A percentile compares a stretch with the other conserved stretches of the same genome.
Evolutionary conservation across 1,140 invertebrate species (phyloP).

Genomic region (Macrocentrus cingulum): DNA sequence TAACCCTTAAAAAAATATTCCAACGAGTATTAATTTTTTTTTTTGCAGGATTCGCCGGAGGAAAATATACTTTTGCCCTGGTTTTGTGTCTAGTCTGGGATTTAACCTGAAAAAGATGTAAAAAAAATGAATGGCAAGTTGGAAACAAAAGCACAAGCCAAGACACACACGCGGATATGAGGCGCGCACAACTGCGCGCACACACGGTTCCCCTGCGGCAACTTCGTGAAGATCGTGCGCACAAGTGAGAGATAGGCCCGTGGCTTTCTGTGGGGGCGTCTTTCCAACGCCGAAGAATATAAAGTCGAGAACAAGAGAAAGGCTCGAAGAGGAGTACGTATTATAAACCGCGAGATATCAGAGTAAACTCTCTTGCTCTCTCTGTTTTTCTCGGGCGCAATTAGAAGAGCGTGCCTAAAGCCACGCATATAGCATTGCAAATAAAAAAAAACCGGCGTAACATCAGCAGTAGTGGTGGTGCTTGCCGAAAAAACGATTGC

Average conservation of each 20-base stretch:
- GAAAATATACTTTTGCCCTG: neutral
- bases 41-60: no score
- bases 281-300: conserved; percentile 4
- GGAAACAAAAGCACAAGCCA: conserved; percentile 2
- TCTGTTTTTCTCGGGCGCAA: neutral
- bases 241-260: conserved; percentile 38
- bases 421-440: no score
- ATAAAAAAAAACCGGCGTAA: no score
- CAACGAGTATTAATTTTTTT: no score
- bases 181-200: no score
- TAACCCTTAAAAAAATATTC: neutral
- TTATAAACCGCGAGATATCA: neutral
- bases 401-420: conserved; percentile 1
- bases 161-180: conserved; percentile 30
- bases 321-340: neutral
- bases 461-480: no score
- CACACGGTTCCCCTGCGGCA: conserved; percentile 37
- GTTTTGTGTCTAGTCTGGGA: neutral
- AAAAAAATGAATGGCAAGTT: no score
- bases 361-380: neutral
- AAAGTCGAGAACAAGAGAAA: conserved; percentile 3
- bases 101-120: no score
- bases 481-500: no score
- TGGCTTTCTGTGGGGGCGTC: conserved; percentile 33
- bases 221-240: conserved; percentile 48